Conservation (phyloP, 1,140 invertebrate genomes). For the Drosophila athabasca region DNA sequence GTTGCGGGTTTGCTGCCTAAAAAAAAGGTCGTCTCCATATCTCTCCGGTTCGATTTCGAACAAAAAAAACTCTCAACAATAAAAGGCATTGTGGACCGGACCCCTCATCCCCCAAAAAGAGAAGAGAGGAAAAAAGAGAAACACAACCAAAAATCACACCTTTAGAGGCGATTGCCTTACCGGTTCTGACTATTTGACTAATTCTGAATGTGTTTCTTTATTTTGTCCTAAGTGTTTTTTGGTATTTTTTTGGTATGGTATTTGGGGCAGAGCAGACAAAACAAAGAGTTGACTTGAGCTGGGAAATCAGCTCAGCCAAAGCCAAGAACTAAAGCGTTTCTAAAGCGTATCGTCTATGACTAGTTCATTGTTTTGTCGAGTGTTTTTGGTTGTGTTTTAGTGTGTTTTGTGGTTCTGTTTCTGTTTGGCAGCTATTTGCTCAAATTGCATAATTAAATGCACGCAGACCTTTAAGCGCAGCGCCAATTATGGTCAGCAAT, state of each 20-base stretch:
- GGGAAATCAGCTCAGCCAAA: slow-evolving; percentile 56
- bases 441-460: slow-evolving; percentile 81
- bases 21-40: slow-evolving; percentile 5
- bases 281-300: slow-evolving; percentile 19
- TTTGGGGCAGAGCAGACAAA: slow-evolving; percentile 39
- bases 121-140: background rate
- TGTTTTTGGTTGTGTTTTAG: slow-evolving; percentile 10
- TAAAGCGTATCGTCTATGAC: slow-evolving; percentile 14
- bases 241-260: slow-evolving; percentile 18
- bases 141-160: slow-evolving; percentile 22
- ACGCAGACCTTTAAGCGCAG: slow-evolving; percentile 74
- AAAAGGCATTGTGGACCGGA: slow-evolving; percentile 17
- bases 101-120: too few species aligned
- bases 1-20: background rate
- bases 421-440: slow-evolving; percentile 61
- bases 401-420: slow-evolving; percentile 10
- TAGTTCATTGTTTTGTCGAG: slow-evolving; percentile 18
- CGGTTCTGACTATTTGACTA: slow-evolving; percentile 55
- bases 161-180: slow-evolving; percentile 36
- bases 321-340: slow-evolving; percentile 41
- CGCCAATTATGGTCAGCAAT: slow-evolving; percentile 71
- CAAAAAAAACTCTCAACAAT: slow-evolving; percentile 17
- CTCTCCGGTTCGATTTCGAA: slow-evolving; percentile 18
- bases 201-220: slow-evolving; percentile 33
- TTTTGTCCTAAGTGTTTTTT: slow-evolving; percentile 24